A percentile compares a stretch with the other conserved stretches of the same genome.
These are phyloP conservation scores for Chionodraco myersi DNA, from an alignment of 2,113 vertebrate genomes.

Conservation along the genomic window DNA sequence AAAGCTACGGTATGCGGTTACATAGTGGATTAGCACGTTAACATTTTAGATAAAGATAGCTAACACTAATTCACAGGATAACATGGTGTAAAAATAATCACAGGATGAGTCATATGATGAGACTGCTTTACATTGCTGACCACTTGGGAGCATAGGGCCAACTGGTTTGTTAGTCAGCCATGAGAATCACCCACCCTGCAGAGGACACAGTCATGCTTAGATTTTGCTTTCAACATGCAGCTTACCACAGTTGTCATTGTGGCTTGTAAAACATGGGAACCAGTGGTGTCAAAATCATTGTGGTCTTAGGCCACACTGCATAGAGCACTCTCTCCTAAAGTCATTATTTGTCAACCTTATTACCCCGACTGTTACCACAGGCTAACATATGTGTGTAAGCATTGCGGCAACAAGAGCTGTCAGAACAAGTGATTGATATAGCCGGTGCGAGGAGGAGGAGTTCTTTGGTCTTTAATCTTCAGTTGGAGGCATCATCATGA, in stretches of 20 bases:
- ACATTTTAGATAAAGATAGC: conserved; percentile 54
- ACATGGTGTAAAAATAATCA: conserved; percentile 38
- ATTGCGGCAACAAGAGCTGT: conserved; percentile 56
- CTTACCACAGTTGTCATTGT: conserved; percentile 71
- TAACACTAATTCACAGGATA: conserved; percentile 45
- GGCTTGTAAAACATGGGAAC: conserved; percentile 68
- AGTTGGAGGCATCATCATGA: conserved; percentile 36
- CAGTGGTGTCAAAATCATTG: conserved; percentile 68
- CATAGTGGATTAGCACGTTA: conserved; percentile 70
- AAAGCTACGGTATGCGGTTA: conserved; percentile 64
- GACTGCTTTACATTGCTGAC: conserved; percentile 39
- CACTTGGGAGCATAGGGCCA: conserved; percentile 34
- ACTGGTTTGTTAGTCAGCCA: conserved; percentile 35
- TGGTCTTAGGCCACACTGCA: conserved; percentile 56
- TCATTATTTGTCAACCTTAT: conserved; percentile 68
- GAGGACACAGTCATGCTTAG: conserved; percentile 33
- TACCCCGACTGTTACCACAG: conserved; percentile 64
- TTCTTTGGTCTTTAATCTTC: conserved; percentile 60
- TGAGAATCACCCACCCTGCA: conserved; percentile 24
- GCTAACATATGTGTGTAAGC: conserved; percentile 56
- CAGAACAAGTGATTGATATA: conserved; percentile 62
- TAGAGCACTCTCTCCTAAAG: conserved; percentile 48
- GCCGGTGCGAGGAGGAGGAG: conserved; percentile 38
- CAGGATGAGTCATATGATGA: conserved; percentile 49
- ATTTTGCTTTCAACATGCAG: conserved; percentile 55